Conservation (phyloP, 2,797 vertebrate genomes). For the Sylvilagus floridanus region DNA sequence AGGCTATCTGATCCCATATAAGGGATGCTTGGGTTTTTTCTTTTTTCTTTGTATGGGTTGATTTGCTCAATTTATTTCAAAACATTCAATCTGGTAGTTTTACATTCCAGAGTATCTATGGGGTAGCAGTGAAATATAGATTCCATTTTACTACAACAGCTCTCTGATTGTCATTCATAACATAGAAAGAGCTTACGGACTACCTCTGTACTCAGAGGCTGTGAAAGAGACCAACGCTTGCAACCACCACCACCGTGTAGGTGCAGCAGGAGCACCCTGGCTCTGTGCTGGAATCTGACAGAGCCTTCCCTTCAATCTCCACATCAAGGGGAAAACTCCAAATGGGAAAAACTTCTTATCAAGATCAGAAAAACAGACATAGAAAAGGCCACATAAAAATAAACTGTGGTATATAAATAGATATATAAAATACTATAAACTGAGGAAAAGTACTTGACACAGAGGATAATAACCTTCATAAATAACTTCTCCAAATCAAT, state of each 20-base stretch:
- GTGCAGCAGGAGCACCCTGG: not conserved
- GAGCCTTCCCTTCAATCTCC: not conserved
- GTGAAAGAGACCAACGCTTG: not conserved
- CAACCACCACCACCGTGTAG: not conserved
- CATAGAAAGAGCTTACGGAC: not conserved
- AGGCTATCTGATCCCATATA: slow-evolving; percentile 17
- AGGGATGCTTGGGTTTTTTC: not conserved
- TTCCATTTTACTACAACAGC: slow-evolving; percentile 21
- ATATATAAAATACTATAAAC: slow-evolving; percentile 27
- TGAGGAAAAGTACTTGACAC: slow-evolving; percentile 46
- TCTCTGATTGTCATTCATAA: slow-evolving; percentile 1
- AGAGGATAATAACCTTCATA: slow-evolving; percentile 7
- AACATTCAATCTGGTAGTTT: not conserved
- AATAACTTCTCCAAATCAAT: slow-evolving; percentile 46
- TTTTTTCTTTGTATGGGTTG: not conserved
- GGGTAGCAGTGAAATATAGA: not conserved
- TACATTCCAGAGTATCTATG: slow-evolving; percentile 18
- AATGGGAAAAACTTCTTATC: not conserved
- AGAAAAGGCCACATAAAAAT: slow-evolving; percentile 31
- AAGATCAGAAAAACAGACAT: slow-evolving; percentile 25
- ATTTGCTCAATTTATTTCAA: slow-evolving; percentile 50
- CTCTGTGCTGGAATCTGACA: not conserved
- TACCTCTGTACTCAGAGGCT: not conserved
- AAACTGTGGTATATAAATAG: not conserved
- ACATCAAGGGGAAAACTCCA: slow-evolving; percentile 8